These are phyloP conservation scores for Tauraco erythrolophus DNA, from an alignment of 2,113 vertebrate species.

Conservation along the genomic window DNA sequence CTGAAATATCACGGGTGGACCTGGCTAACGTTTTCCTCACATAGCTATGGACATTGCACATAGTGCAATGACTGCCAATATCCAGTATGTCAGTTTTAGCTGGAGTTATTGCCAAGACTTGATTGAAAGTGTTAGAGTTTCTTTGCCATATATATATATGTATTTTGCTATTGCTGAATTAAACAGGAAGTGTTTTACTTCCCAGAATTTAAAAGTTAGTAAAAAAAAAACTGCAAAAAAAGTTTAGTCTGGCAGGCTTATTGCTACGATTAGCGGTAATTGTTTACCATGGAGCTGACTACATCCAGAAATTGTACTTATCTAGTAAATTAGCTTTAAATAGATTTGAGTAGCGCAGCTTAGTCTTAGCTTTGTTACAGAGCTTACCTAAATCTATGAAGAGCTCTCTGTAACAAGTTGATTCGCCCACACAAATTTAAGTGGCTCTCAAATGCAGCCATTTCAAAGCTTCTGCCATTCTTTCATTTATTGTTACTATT, in stretches of 20 bases:
- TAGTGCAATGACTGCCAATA: neutral
- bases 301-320: neutral
- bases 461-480: neutral
- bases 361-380: neutral
- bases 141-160: neutral
- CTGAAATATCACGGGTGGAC: neutral
- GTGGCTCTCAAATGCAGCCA: neutral
- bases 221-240: neutral
- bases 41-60: neutral
- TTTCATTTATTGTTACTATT: neutral
- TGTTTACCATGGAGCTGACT: neutral
- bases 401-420: neutral
- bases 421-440: neutral
- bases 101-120: neutral
- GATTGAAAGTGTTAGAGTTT: neutral
- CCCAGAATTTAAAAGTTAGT: neutral
- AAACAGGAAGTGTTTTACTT: neutral
- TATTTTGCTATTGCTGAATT: neutral
- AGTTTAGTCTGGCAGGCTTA: neutral
- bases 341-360: neutral
- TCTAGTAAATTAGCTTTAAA: neutral
- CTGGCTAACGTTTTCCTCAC: neutral
- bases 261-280: neutral
- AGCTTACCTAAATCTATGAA: neutral
- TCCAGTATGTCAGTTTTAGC: neutral